Percentiles rank a stretch among this genome's conserved stretches.
Conservation (phyloP, 2,113 vertebrate genomes). For the Periophthalmodon schlosseri region DNA sequence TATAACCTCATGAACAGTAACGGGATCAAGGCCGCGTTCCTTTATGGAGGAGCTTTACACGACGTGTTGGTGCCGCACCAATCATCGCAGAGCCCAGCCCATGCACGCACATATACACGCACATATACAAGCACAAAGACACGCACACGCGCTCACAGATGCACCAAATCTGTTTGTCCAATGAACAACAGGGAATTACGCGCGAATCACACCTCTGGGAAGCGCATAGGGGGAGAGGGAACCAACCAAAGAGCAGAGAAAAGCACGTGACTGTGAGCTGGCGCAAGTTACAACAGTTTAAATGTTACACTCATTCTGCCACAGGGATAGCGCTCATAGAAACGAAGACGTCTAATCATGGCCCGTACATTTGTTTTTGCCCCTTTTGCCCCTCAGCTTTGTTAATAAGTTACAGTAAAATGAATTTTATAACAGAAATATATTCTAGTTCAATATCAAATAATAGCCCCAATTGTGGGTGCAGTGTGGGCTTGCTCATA, state of each 20-base stretch:
- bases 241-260: not conserved
- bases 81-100: slow-evolving; percentile 3
- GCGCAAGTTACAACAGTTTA: not conserved
- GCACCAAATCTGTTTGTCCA: not conserved
- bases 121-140: not conserved
- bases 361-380: too few relatives aligned
- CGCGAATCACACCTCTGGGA: not conserved
- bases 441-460: too few relatives aligned
- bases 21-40: not conserved
- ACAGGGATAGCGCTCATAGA: not conserved
- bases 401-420: too few relatives aligned
- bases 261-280: not conserved
- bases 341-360: not conserved
- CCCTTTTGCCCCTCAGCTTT: too few relatives aligned
- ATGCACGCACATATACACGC: not conserved
- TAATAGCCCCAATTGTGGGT: too few relatives aligned
- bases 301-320: not conserved
- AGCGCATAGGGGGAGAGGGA: not conserved
- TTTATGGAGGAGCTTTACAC: not conserved
- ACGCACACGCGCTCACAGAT: not conserved
- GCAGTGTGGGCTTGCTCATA: too few relatives aligned
- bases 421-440: too few relatives aligned
- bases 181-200: not conserved
- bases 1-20: too few relatives aligned
- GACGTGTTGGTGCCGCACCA: not conserved